These are phyloP conservation scores for Odontothrips loti DNA, from an alignment of 2,888 invertebrate species.

Conservation along the genomic window DNA sequence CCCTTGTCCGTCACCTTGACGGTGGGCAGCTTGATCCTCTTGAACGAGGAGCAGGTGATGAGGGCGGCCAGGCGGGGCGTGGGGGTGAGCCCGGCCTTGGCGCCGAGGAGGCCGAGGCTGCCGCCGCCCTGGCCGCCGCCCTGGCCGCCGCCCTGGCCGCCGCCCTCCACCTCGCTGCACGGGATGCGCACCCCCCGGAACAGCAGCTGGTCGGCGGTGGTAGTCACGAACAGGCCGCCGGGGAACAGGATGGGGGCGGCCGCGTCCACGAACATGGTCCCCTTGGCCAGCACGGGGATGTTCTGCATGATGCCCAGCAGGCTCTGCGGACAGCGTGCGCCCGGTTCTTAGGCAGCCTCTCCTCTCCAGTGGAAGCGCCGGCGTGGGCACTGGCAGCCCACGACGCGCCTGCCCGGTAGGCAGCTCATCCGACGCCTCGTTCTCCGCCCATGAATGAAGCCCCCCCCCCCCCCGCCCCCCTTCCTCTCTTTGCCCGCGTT, in stretches of 20 bases:
- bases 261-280: constrained; percentile 18
- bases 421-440: neutral
- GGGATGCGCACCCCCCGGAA: neutral
- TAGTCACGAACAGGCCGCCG: neutral
- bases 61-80: constrained; percentile 14
- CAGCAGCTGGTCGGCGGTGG: neutral
- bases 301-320: neutral
- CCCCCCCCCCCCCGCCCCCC: neutral
- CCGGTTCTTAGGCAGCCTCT: neutral
- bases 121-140: neutral
- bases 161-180: neutral
- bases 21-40: neutral
- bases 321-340: neutral
- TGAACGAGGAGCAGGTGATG: constrained; percentile 19
- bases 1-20: neutral
- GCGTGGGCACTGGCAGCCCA: too few relatives aligned
- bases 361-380: neutral
- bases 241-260: constrained; percentile 1
- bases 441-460: neutral
- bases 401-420: too few relatives aligned
- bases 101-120: neutral
- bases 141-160: neutral
- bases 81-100: neutral
- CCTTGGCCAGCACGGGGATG: constrained; percentile 22
- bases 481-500: neutral